These are phyloP conservation scores for Mastomys natalensis DNA, from an alignment of 2,113 vertebrate species.

Conservation along the genomic window DNA sequence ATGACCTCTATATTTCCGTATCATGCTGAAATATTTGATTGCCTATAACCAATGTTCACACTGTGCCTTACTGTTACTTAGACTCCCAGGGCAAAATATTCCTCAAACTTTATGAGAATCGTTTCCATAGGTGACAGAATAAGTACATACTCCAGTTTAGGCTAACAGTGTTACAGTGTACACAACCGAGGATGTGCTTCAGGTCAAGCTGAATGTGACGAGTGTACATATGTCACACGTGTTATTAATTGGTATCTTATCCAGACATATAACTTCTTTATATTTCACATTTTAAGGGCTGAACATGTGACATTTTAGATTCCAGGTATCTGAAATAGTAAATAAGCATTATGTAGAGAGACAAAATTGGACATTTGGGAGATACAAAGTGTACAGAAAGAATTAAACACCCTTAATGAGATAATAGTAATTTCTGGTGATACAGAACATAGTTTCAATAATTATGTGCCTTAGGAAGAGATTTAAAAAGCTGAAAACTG, in stretches of 20 bases:
- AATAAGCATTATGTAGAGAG: background rate
- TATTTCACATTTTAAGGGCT: background rate
- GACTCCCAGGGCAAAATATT: background rate
- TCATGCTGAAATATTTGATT: background rate
- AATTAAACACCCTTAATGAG: background rate
- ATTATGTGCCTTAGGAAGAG: background rate
- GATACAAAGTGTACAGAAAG: background rate
- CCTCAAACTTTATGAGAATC: background rate
- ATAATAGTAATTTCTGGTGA: background rate
- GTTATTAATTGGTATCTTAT: background rate
- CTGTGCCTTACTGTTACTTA: background rate
- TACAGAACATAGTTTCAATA: background rate
- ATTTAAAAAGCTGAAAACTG: background rate
- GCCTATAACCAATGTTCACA: background rate
- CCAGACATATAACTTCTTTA: background rate
- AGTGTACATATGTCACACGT: background rate
- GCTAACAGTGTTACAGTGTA: background rate
- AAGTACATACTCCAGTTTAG: background rate
- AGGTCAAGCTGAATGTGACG: background rate
- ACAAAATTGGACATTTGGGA: background rate
- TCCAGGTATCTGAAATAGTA: background rate
- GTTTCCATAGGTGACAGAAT: background rate
- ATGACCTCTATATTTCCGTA: background rate
- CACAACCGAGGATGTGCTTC: background rate
- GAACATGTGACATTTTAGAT: background rate